Evolutionary conservation across 2,888 invertebrate genomes (phyloP).

Genomic region (Scaptodrosophila latifasciaeformis): DNA sequence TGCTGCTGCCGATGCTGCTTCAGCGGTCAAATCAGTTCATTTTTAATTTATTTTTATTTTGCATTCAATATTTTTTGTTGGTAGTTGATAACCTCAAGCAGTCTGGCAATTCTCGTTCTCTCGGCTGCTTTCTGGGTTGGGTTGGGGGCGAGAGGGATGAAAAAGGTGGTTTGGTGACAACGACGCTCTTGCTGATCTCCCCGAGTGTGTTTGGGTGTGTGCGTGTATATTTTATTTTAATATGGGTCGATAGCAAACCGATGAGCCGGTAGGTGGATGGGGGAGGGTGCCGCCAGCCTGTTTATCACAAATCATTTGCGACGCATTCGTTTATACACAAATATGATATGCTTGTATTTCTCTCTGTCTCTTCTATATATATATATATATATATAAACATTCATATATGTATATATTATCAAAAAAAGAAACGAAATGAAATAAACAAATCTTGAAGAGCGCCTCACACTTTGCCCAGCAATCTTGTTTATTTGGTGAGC

Average conservation of each 20-base stretch:
- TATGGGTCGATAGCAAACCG: too few relatives aligned
- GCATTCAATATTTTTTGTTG: constrained; percentile 28
- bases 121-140: not conserved
- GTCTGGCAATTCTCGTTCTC: constrained; percentile 3
- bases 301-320: constrained; percentile 26
- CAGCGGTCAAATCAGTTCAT: constrained; percentile 49
- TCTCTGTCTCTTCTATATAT: constrained; percentile 1
- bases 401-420: not conserved
- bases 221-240: not conserved
- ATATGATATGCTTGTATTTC: constrained; percentile 36
- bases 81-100: constrained; percentile 51
- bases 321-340: constrained; percentile 33
- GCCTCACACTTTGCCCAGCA: not conserved
- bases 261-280: constrained; percentile 9
- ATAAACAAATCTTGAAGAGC: not conserved
- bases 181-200: not conserved
- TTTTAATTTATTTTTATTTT: constrained; percentile 19
- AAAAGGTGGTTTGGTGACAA: too few relatives aligned
- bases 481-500: constrained; percentile 40
- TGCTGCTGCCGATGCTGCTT: not conserved
- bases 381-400: constrained; percentile 5
- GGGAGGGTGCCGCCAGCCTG: constrained; percentile 13
- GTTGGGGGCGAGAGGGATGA: not conserved
- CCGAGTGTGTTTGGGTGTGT: not conserved
- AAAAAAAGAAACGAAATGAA: not conserved